Evolutionary conservation across 2,113 vertebrate species (phyloP), one percentile per base, ranked within the genome.

Genomic region (Suncus etruscus): DNA sequence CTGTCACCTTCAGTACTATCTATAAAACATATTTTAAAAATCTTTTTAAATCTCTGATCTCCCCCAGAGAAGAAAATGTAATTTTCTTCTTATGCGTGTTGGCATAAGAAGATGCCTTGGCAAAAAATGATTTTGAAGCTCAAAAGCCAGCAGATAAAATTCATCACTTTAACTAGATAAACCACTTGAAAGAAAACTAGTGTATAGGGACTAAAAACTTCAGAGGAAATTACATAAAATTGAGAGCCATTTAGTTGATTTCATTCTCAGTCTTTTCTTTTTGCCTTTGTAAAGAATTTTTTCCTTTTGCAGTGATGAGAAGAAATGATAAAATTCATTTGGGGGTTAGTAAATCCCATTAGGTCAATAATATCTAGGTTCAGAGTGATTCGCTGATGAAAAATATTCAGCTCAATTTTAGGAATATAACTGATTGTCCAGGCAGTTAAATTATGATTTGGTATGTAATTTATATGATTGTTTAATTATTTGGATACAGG

Each of bases 161-260:
- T 81, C 7, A 89, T 83, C 68, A 90, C 72, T 95, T 75, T 75
- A 93, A 89, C 66, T 77, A 82, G 54, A 54, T 69, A 93, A 68
- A 54, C 4, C 16, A 84, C 32, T 69, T 4, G 79, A 66, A 81
- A 74, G 15, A 58, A 74, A 86, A 31, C 8, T n/a, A 39, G 16
- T 29, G 0, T 10, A 85, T 6, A 63, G 81, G 10, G 12, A 85
- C 8, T 32, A 80, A 87, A 91, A 68, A 45, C 5, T 48, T 66
- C 11, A 68, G 27, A 22, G 20, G 80, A 76, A 32, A 86, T 65
- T n/a, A 69, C n/a, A 72, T n/a, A 31, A 54, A 88, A 63, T 22
- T 83, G 29, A 68, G 11, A 39, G 82, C 70, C n/a, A 63, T 32
- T 61, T 50, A 27, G 3, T 87, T 83, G 39, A 10, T 45, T 68